Base-by-base conservation (phyloP, 2,113 vertebrate genomes). In the Cygnus buccinator region DNA sequence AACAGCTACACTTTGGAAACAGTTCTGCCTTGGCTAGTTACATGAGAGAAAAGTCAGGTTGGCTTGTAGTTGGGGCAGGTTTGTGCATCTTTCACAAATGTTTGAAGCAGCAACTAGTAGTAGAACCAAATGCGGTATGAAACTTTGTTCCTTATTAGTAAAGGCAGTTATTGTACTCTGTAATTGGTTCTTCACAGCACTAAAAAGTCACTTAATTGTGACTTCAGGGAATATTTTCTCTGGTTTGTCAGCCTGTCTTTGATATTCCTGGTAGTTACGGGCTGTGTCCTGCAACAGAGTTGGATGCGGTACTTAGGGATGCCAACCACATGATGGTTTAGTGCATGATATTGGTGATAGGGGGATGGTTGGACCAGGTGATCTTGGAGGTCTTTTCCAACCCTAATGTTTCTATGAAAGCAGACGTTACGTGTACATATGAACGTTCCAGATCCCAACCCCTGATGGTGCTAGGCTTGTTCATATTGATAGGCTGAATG, bases 1-100 rank as follows among this genome's bases (percentile, higher is more conserved):
- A 97, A 96, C 93, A 97, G 93, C 97, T 95, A 89, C 11, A 10
- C 61, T 87, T 95, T 97, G 97, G 97, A 97, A 96, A 85, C 41
- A 75, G 54, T 90, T 89, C 58, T 89, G 61, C 92, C 19, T 92
- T 97, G 97, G 97, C 96, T 93, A 12, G 88, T 83, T 90, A 68
- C 91, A 84, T 88, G 90, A 79, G 68, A 81, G 88, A 92, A 52
- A 28, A 79, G 66, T 46, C 70, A 89, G 46, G 35, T 2, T 92
- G 93, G 84, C 84, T 88, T 90, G 62, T 84, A 87, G 75, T 3
- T 81, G 62, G 82, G 93, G 89, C 46, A 85, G 87, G 61, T 77
- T 94, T 79, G 82, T 68, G 89, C 89, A n/a, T 95, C 88, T 91
- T 78, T 16, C 71, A 84, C 2, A 16, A 54, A 54, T 28, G 0